Base-by-base conservation (phyloP, 1,140 invertebrate species). In the Bombus sibiricus region DNA sequence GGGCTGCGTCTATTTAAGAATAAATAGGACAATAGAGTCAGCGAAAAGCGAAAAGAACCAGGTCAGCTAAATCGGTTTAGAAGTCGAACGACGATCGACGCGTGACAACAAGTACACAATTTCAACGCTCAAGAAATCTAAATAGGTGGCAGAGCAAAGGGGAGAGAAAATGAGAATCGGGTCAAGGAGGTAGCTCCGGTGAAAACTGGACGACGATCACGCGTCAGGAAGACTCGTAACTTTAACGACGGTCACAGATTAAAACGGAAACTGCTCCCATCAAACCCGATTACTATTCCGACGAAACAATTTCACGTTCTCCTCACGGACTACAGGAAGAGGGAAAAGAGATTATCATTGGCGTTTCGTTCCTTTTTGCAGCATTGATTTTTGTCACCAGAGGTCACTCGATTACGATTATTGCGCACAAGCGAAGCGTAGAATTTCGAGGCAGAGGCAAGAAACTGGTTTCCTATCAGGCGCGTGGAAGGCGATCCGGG, bases 241-340 rank as follows among this genome's bases (percentile, higher is more conserved):
- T 79, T 79, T 79, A 79, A 79, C 77, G 59, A 68, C 47, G 74
- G n/a, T 68, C 41, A n/a, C 18, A 37, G 64, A 80, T 80, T 80
- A 68, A 80, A 80, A 80, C 43, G 32, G 32, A 68, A 80, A 69
- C 59, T 66, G 39, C 76, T 43, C n/a, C 37, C 28, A 75, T 57
- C 25, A 18, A 76, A 37, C 53, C 34, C 37, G 75, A 77, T 59
- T 68, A 34, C 22, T 18, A 34, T 79, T 47, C n/a, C 41, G 1
- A 25, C n/a, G 41, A 39, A 62, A 62, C 53, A 59, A 15, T 34
- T 28, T 59, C 47, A 15, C 74, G 25, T n/a, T 12, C 6, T 39
- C 37, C 37, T 71, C 68, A 69, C 37, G 25, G 3, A 39, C 10
- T 13, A 10, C 39, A 41, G 69, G 2, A 15, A 10, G 9, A 25